These are phyloP conservation scores for Lampris megalopsis DNA, from an alignment of 2,113 vertebrate species.

Conservation along the genomic window DNA sequence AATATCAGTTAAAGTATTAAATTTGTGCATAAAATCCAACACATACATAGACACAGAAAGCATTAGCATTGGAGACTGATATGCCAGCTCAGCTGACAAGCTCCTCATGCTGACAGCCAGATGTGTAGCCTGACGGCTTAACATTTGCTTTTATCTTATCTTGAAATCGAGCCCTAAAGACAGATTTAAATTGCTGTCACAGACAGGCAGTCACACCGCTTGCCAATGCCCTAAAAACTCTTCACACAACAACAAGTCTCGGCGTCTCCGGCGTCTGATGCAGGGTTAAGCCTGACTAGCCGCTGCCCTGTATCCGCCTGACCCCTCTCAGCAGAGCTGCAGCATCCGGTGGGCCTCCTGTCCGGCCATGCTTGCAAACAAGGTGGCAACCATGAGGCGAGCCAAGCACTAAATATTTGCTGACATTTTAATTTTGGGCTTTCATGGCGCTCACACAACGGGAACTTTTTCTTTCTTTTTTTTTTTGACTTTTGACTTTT, in stretches of 20 bases:
- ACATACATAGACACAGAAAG: background rate
- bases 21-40: background rate
- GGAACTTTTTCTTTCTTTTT: too few relatives aligned
- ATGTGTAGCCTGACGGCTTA: slow-evolving; percentile 27
- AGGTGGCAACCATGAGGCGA: too few relatives aligned
- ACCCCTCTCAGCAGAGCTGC: too few relatives aligned
- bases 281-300: slow-evolving; percentile 4
- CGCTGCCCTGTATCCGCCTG: background rate
- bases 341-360: too few relatives aligned
- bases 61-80: background rate
- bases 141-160: slow-evolving; percentile 36
- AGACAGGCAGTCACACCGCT: slow-evolving; percentile 17
- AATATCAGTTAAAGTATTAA: too few relatives aligned
- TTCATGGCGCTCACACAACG: too few relatives aligned
- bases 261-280: slow-evolving; percentile 12
- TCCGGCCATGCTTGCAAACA: too few relatives aligned
- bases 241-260: slow-evolving; percentile 40
- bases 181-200: slow-evolving; percentile 25
- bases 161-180: slow-evolving; percentile 32
- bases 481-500: too few relatives aligned
- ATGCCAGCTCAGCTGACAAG: background rate
- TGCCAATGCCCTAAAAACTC: slow-evolving; percentile 31
- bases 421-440: too few relatives aligned
- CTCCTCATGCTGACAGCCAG: slow-evolving; percentile 16
- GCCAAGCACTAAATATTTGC: too few relatives aligned